Evolutionary conservation across 1,140 invertebrate species (phyloP).

Genomic region (Magallana ariakensis): DNA sequence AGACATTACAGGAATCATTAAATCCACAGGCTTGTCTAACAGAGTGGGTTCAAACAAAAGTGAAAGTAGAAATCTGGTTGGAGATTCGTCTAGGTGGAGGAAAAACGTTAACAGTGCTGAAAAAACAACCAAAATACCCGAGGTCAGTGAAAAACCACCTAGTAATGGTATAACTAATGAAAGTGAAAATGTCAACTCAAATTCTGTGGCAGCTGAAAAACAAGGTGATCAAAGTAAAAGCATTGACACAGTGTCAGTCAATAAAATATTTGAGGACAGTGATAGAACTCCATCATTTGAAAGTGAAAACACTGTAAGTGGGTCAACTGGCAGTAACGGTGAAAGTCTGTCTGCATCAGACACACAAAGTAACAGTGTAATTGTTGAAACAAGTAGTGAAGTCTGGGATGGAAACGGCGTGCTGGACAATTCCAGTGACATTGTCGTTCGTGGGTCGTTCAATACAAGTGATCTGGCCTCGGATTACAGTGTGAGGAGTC

Average conservation of each 20-base stretch:
- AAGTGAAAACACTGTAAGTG: not conserved
- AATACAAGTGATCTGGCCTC: not conserved
- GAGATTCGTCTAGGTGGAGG: not conserved
- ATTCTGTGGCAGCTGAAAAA: not conserved
- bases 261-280: not conserved
- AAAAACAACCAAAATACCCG: not conserved
- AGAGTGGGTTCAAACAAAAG: conserved; percentile 3
- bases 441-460: not conserved
- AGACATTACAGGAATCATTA: not conserved
- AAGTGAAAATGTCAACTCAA: no score
- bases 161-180: not conserved
- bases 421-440: not conserved
- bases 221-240: not conserved
- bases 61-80: not conserved
- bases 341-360: not conserved
- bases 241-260: not conserved
- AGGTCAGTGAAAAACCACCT: not conserved
- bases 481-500: not conserved
- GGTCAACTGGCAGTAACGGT: not conserved
- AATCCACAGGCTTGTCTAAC: not conserved
- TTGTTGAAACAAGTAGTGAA: not conserved
- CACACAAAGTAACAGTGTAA: not conserved
- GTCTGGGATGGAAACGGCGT: not conserved
- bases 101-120: not conserved
- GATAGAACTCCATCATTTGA: not conserved